These are phyloP conservation scores for Melanargia galathea DNA, from an alignment of 2,888 invertebrate genomes.

Conservation along the genomic window DNA sequence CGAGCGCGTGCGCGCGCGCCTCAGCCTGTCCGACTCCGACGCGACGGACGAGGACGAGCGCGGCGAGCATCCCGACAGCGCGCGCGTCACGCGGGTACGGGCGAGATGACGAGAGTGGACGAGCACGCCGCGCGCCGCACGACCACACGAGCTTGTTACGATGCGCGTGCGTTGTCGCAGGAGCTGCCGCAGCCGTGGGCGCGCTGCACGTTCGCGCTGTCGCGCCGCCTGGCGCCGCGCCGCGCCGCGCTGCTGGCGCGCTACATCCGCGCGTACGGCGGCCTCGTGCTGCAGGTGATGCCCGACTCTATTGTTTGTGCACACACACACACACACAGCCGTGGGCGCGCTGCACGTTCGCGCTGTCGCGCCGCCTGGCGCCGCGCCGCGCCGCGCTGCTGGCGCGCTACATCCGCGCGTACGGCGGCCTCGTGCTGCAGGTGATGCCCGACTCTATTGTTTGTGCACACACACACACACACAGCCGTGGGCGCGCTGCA, in stretches of 20 bases:
- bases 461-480: background rate
- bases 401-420: slow-evolving; percentile 82
- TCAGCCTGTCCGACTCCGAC: slow-evolving; percentile 37
- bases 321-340: background rate
- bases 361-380: slow-evolving; percentile 45
- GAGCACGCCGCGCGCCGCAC: background rate
- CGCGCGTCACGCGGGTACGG: background rate
- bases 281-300: slow-evolving; percentile 32
- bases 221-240: slow-evolving; percentile 52
- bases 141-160: slow-evolving; percentile 50
- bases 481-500: background rate
- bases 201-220: slow-evolving; percentile 72
- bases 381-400: slow-evolving; percentile 55
- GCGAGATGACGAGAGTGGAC: background rate
- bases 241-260: slow-evolving; percentile 58
- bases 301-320: too few species aligned
- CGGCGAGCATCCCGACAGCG: background rate
- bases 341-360: background rate
- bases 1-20: slow-evolving; percentile 44
- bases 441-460: too few species aligned
- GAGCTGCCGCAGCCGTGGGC: slow-evolving; percentile 74
- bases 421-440: slow-evolving; percentile 65
- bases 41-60: slow-evolving; percentile 40
- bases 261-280: slow-evolving; percentile 85
- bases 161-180: slow-evolving; percentile 1